Evolutionary conservation across 2,888 invertebrate genomes (phyloP).

Genomic region (Sinodicranocentrus sp.): DNA sequence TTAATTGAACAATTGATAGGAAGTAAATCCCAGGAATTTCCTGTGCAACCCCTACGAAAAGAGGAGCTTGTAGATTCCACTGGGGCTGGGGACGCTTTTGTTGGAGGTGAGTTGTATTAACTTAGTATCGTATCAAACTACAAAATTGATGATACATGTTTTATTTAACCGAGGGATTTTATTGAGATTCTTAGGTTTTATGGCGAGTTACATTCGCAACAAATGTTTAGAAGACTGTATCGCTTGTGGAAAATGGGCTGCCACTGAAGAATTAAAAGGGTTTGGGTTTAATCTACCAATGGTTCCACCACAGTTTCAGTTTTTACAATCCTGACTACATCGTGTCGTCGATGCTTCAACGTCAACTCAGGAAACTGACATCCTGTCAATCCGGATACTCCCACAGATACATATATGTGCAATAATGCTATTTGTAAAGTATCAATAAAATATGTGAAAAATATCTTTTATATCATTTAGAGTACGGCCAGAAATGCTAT

Average conservation of each 20-base stretch:
- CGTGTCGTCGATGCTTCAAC: too few species aligned
- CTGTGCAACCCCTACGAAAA: constrained; percentile 82
- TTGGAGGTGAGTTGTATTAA: constrained; percentile 84
- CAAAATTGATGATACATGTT: background rate
- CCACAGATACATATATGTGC: too few species aligned
- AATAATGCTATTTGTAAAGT: too few species aligned
- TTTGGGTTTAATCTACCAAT: constrained; percentile 34
- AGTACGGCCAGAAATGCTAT: too few species aligned
- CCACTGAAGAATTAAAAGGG: constrained; percentile 81
- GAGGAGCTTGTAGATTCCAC: constrained; percentile 96
- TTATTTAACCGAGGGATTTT: too few species aligned
- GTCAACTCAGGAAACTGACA: too few species aligned
- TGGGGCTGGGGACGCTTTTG: constrained; percentile 99
- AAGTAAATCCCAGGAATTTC: constrained; percentile 86
- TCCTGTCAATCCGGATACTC: too few species aligned
- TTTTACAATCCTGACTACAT: too few species aligned
- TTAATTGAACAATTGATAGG: too few species aligned
- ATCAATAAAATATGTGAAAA: too few species aligned
- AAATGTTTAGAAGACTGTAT: constrained; percentile 87
- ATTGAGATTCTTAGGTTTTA: constrained; percentile 83
- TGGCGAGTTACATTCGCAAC: constrained; percentile 89
- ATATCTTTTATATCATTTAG: too few species aligned
- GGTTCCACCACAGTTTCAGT: constrained; percentile 10
- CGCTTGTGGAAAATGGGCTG: constrained; percentile 92
- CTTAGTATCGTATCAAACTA: background rate